Conservation (phyloP, 2,113 vertebrate species). For the Loxodonta africana region DNA sequence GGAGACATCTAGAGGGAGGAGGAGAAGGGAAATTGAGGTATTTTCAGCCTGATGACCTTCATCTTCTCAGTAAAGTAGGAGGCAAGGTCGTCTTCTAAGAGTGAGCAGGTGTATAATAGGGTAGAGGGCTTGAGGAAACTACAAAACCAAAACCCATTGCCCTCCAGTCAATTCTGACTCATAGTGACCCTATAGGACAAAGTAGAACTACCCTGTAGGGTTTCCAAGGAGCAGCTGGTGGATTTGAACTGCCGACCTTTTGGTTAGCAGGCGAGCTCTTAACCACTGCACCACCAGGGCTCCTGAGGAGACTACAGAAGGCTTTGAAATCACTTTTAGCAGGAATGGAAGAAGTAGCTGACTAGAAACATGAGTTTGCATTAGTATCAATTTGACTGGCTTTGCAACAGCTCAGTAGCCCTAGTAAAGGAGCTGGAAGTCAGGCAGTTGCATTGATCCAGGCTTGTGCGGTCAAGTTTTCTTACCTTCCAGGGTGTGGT, state of each 20-base stretch:
- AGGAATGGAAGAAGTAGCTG: conserved; percentile 19
- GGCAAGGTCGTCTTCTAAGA: not conserved
- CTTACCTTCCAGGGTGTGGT: not conserved
- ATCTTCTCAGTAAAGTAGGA: not conserved
- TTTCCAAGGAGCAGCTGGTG: no score
- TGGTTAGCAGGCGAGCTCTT: no score
- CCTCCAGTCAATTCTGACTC: no score
- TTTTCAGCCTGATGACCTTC: conserved; percentile 5
- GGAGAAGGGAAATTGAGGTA: not conserved
- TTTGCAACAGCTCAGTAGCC: not conserved
- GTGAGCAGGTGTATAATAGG: not conserved
- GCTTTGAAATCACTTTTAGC: conserved; percentile 34
- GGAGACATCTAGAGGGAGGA: not conserved
- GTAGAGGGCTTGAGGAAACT: not conserved
- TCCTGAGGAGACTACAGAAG: not conserved
- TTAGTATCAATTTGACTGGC: not conserved
- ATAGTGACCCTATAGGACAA: no score
- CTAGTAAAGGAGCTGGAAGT: conserved; percentile 7
- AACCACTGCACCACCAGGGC: not conserved
- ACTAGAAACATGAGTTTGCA: not conserved
- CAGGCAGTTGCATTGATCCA: not conserved
- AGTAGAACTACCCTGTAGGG: no score
- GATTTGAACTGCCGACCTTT: no score
- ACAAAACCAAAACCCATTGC: not conserved
- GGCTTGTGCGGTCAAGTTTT: conserved; percentile 21